phyloP scores from a whole-genome alignment of 2,888 invertebrate genomes.

The Sylvicola fuscatus region DNA sequence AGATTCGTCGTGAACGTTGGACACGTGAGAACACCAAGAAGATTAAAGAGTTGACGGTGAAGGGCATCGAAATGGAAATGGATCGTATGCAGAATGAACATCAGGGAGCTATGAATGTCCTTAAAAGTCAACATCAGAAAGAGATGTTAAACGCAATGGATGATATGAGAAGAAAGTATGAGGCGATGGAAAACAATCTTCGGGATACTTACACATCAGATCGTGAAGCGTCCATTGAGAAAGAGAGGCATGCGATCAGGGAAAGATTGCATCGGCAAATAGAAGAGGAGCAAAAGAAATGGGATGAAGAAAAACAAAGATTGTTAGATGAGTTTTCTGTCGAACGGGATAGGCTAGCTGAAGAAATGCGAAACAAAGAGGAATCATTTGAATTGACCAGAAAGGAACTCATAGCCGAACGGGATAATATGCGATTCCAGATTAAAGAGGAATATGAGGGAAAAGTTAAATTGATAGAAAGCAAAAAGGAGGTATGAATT shows the following conservation, averaged over 20 bases:
- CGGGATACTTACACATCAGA: conserved; percentile 38
- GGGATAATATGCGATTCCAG: conserved; percentile 27
- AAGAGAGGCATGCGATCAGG: conserved; percentile 36
- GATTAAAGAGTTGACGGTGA: conserved; percentile 71
- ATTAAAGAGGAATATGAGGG: conserved; percentile 29
- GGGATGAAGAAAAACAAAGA: conserved; percentile 31
- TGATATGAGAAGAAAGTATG: conserved; percentile 39
- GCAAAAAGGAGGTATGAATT: conserved; percentile 20
- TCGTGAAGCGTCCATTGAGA: conserved; percentile 36
- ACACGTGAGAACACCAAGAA: conserved; percentile 66
- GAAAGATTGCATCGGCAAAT: conserved; percentile 30
- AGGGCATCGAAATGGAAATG: conserved; percentile 69
- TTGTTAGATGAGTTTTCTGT: conserved; percentile 26
- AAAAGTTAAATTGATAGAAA: conserved; percentile 26
- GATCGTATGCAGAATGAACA: conserved; percentile 56
- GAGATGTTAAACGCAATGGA: conserved; percentile 48
- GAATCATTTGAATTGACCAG: conserved; percentile 20
- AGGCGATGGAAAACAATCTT: conserved; percentile 36
- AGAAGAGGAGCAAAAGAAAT: conserved; percentile 31
- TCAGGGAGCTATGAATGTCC: conserved; percentile 36
- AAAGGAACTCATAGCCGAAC: conserved; percentile 24
- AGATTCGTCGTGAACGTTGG: conserved; percentile 54
- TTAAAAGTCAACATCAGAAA: conserved; percentile 32
- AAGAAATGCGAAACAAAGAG: conserved; percentile 28
- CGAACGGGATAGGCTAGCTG: conserved; percentile 25